Evolutionary conservation across 2,888 invertebrate species (phyloP).

Genomic region (Candidula unifasciata): DNA sequence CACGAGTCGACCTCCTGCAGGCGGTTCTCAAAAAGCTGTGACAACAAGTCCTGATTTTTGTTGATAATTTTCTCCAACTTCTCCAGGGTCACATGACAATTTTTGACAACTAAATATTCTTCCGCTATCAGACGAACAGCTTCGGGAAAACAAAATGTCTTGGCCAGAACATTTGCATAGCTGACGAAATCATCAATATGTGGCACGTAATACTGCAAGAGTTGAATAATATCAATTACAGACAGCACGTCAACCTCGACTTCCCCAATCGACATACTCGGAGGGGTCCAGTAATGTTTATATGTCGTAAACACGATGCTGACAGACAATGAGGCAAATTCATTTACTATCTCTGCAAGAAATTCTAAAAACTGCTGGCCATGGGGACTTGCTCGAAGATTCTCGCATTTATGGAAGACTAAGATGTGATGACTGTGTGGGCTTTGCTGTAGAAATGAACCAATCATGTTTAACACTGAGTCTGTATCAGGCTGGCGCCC

Average conservation of each 20-base stretch:
- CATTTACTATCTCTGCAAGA: neutral
- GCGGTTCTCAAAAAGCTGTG: conserved; percentile 13
- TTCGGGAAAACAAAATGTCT: conserved; percentile 34
- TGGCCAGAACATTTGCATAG: conserved; percentile 19
- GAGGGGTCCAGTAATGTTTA: neutral
- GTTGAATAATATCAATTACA: conserved; percentile 10
- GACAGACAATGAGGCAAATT: neutral
- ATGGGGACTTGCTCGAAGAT: neutral
- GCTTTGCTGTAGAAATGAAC: neutral
- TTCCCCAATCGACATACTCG: too few species aligned
- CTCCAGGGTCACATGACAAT: conserved; percentile 19
- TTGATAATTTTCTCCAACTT: conserved; percentile 25
- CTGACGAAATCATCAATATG: neutral
- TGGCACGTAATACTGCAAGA: conserved; percentile 4
- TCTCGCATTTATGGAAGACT: conserved; percentile 41
- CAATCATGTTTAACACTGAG: neutral
- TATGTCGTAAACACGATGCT: conserved; percentile 35
- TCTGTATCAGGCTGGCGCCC: neutral
- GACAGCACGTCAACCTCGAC: neutral
- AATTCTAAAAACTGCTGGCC: conserved; percentile 6
- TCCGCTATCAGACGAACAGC: conserved; percentile 31
- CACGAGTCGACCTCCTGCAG: conserved; percentile 14
- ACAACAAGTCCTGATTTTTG: neutral
- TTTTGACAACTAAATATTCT: neutral
- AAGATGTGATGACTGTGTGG: neutral